Base-by-base conservation (phyloP, 2,113 vertebrate genomes). In the Tenebrosternarchus preto region DNA sequence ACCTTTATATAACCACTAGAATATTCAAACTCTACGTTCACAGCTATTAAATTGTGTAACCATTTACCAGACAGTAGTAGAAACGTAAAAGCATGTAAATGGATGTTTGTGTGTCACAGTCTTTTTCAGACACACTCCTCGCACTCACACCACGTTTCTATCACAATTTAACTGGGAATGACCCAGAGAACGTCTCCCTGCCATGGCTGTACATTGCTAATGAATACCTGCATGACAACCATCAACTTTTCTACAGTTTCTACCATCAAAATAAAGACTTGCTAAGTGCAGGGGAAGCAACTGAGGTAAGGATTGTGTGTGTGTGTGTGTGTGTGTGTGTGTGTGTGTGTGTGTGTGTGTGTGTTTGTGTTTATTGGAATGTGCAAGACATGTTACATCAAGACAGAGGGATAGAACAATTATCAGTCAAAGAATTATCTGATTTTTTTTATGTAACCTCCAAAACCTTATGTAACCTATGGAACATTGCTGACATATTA, bases 201-300 rank as follows among this genome's bases (percentile, higher is more conserved):
- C 64, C 67, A 0, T 85, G 83, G 83, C 72, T 85, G 11, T 73
- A 79, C 66, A 66, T 82, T 50, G 73, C 77, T 39, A 72, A 85
- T 29, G 72, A 82, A 24, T 82, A 79, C 59, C 75, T 85, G 72
- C 83, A 70, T 3, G 66, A 82, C 15, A 79, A 85, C 68, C 83
- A 85, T 75, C 80, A 85, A 43, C 66, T 78, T 36, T 76, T 82
- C 36, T 68, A 67, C 46, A 76, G 43, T 25, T 70, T 85, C 39
- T 76, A n/a, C 27, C 53, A 36, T 11, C 64, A 76, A 57, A 71
- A 76, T 39, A 76, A 33, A 0, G 56, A 78, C 50, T 50, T 78
- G 73, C 33, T 76, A n/a, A 19, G 8, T 67, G 66, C 27, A 25
- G 73, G 70, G 33, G 29, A 82, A 55, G 76, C 76, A n/a, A 80